Evolutionary conservation across 2,888 invertebrate genomes (phyloP).

Genomic region (Empis stercorea): DNA sequence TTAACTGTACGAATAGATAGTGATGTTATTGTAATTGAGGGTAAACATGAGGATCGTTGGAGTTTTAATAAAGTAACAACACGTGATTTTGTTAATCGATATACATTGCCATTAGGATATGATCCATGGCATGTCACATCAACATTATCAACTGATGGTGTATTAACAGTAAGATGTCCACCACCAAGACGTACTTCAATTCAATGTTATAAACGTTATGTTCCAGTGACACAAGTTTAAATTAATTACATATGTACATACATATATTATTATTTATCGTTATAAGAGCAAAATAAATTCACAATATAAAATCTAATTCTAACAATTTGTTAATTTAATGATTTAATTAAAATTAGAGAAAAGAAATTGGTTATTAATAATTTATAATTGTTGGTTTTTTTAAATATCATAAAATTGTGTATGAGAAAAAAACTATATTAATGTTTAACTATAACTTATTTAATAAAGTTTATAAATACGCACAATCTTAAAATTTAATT

Average conservation of each 20-base stretch:
- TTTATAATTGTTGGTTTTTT: no score
- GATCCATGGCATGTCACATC: slow-evolving; percentile 61
- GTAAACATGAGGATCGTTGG: slow-evolving; percentile 55
- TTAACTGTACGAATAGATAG: slow-evolving; percentile 55
- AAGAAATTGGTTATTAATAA: no score
- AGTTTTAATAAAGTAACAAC: slow-evolving; percentile 65
- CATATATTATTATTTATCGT: not conserved
- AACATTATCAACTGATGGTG: slow-evolving; percentile 67
- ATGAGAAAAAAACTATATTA: no score
- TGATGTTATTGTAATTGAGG: slow-evolving; percentile 51
- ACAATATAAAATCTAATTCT: not conserved
- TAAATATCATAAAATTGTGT: no score
- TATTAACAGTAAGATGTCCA: slow-evolving; percentile 61
- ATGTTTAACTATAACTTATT: no score
- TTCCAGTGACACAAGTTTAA: not conserved
- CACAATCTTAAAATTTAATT: no score
- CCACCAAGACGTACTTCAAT: slow-evolving; percentile 21
- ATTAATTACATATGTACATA: no score
- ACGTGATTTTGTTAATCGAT: slow-evolving; percentile 62
- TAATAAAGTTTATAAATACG: no score
- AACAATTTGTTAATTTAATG: not conserved
- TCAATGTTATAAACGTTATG: slow-evolving; percentile 1
- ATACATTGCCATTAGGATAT: slow-evolving; percentile 53
- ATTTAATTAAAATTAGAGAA: no score
- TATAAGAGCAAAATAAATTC: not conserved